Evolutionary conservation across 2,797 vertebrate species (phyloP), one percentile per base, ranked within the genome.

Genomic region (Danio albolineatus): DNA sequence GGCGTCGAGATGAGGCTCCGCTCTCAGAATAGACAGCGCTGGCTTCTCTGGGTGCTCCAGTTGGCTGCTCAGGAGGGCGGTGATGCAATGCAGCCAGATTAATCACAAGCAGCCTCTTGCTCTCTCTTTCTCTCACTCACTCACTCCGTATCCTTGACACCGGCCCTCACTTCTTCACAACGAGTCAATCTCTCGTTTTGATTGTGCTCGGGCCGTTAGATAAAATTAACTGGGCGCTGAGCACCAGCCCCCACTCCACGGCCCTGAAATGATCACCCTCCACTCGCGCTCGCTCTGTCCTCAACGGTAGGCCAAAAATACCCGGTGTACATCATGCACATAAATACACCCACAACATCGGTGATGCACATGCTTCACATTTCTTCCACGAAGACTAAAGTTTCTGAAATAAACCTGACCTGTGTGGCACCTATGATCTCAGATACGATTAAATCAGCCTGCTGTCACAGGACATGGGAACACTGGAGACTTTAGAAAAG

Each of bases 351-450:
- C 21, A 57, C 56, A 19, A 61, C 78, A 78, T 39, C 73, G 76
- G 74, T 76, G 78, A 83, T 77, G 73, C 74, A 78, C 73, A 86
- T 84, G 81, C 85, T 75, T 83, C 80, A 46, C 70, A 86, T 86
- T 82, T 84, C 85, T 86, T 86, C 85, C 85, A 86, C 65, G 17
- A 78, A 81, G 85, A 84, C 85, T 81, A 81, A 83, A 79, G 78
- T 64, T 78, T 81, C 85, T 71, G 80, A 86, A 86, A 86, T 86
- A 86, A 83, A 84, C 65, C 66, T 79, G 85, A 82, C 69, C 81
- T 48, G 54, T 14, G 46, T 54, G 85, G 72, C 85, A 66, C 69
- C 61, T 16, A 57, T 74, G 77, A 82, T 66, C 79, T 82, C 82
- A 75, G 82, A 67, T 54, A 4, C 70, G 48, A 64, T 57, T 19